A percentile compares a stretch with the other conserved stretches of the same genome.
These are phyloP conservation scores for Notarius lentiginosus DNA, from an alignment of 2,113 vertebrate species.

Conservation along the genomic window DNA sequence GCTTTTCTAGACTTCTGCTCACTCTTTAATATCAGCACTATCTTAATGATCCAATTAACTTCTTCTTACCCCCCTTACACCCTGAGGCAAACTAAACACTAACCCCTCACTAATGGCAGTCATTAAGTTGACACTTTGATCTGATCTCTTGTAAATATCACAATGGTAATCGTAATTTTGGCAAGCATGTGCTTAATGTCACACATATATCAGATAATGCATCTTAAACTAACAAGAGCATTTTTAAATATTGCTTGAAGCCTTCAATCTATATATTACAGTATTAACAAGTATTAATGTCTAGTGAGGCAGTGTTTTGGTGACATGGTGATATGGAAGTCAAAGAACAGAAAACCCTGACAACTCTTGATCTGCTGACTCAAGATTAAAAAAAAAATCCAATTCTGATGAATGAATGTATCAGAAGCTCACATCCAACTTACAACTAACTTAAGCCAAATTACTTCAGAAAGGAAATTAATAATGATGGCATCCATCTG, in stretches of 20 bases:
- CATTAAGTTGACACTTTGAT: conserved; percentile 26
- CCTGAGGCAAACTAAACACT: conserved; percentile 16
- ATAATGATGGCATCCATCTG: too few species aligned
- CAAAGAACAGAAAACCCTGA: not conserved
- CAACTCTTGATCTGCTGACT: conserved; percentile 15
- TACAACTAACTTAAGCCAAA: conserved; percentile 29
- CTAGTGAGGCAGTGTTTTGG: not conserved
- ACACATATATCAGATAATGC: conserved; percentile 17
- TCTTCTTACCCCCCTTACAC: conserved; percentile 23
- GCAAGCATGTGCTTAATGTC: conserved; percentile 15
- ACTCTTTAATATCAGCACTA: conserved; percentile 28
- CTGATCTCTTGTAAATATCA: conserved; percentile 32
- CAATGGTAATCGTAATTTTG: conserved; percentile 35
- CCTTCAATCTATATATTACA: too few species aligned
- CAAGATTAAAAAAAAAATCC: not conserved
- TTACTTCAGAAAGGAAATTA: not conserved
- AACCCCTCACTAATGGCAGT: conserved; percentile 30
- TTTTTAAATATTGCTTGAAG: not conserved
- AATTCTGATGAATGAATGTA: conserved; percentile 4
- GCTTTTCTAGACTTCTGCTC: conserved; percentile 37
- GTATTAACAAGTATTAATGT: not conserved
- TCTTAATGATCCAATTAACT: conserved; percentile 49
- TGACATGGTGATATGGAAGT: not conserved
- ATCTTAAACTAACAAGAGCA: conserved; percentile 17
- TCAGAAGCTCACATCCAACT: conserved; percentile 22